phyloP scores from a whole-genome alignment of 2,888 invertebrate species.

The Agonum fuliginosum region DNA sequence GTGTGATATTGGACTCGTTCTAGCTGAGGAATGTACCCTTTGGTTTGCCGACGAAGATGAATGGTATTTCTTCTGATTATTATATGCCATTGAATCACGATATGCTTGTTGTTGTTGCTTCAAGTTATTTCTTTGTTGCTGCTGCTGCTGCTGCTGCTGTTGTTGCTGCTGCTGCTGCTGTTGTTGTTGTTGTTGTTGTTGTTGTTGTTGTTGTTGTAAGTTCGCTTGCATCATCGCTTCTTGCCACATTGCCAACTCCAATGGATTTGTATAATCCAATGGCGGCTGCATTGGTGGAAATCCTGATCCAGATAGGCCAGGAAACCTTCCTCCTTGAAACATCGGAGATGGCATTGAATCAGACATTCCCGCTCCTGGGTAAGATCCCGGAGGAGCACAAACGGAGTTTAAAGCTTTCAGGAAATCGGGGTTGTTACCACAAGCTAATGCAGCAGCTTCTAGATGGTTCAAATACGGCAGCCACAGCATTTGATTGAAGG shows the following conservation, averaged over 20 bases:
- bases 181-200: slow-evolving; percentile 41
- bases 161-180: slow-evolving; percentile 63
- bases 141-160: slow-evolving; percentile 67
- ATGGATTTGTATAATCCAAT: slow-evolving; percentile 74
- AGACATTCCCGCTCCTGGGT: slow-evolving; percentile 70
- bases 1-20: slow-evolving; percentile 74
- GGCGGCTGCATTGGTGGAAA: slow-evolving; percentile 67
- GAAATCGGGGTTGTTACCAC: slow-evolving; percentile 75
- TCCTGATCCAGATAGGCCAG: slow-evolving; percentile 71
- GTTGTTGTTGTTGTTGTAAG: slow-evolving; percentile 66
- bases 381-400: slow-evolving; percentile 71
- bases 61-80: slow-evolving; percentile 52
- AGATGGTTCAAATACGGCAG: slow-evolving; percentile 81
- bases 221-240: slow-evolving; percentile 76
- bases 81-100: slow-evolving; percentile 39
- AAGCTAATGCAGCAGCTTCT: slow-evolving; percentile 76
- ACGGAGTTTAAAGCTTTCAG: slow-evolving; percentile 75
- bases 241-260: slow-evolving; percentile 82
- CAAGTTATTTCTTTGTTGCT: slow-evolving; percentile 55
- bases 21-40: slow-evolving; percentile 73
- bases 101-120: slow-evolving; percentile 50
- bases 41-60: slow-evolving; percentile 49
- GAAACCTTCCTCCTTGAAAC: slow-evolving; percentile 71
- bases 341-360: slow-evolving; percentile 74
- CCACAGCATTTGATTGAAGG: slow-evolving; percentile 85